Evolutionary conservation across 2,113 vertebrate species (phyloP).

Genomic region (Sturnus vulgaris): DNA sequence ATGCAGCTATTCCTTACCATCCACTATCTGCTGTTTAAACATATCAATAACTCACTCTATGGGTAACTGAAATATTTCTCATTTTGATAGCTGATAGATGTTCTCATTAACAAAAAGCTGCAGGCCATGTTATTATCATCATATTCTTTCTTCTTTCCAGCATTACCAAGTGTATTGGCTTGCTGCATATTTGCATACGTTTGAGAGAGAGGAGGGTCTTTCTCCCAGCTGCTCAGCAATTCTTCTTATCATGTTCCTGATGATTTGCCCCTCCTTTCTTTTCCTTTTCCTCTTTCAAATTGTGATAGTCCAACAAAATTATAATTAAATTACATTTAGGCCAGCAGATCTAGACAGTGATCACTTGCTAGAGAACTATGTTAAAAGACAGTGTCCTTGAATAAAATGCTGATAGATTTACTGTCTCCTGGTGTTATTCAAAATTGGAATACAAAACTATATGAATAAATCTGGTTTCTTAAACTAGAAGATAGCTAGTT

Average conservation of each 20-base stretch:
- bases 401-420: not conserved
- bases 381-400: not conserved
- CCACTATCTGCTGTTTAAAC: not conserved
- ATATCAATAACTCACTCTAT: not conserved
- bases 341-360: not conserved
- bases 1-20: not conserved
- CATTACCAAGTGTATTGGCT: not conserved
- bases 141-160: not conserved
- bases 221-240: not conserved
- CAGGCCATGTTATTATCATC: not conserved
- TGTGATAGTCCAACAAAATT: not conserved
- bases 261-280: not conserved
- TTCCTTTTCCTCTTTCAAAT: not conserved
- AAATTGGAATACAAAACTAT: not conserved
- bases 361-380: not conserved
- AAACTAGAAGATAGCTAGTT: not conserved
- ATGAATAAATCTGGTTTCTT: not conserved
- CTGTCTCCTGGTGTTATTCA: not conserved
- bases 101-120: constrained; percentile 10
- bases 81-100: not conserved
- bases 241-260: not conserved
- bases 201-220: not conserved
- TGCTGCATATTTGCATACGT: not conserved
- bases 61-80: not conserved
- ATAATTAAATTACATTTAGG: not conserved